These are phyloP conservation scores for Melanotaenia trifasciata DNA, from an alignment of 2,797 vertebrate genomes.

Conservation along the genomic window DNA sequence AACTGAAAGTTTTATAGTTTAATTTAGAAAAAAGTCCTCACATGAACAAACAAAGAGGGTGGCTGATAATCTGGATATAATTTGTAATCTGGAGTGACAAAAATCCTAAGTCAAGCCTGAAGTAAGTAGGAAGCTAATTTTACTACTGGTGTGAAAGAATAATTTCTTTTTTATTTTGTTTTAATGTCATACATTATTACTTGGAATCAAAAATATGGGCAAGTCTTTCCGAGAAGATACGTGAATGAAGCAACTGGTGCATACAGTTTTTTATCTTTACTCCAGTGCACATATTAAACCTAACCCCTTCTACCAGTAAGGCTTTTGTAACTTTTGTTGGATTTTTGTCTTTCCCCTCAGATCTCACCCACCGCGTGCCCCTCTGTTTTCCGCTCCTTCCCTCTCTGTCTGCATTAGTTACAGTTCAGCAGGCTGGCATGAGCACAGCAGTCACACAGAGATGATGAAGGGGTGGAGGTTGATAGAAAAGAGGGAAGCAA, in stretches of 20 bases:
- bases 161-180: neutral
- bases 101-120: neutral
- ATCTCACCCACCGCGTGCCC: slow-evolving; percentile 30
- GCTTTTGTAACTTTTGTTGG: neutral
- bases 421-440: slow-evolving; percentile 77
- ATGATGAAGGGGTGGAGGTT: slow-evolving; percentile 58
- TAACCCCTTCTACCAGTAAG: slow-evolving; percentile 4
- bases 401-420: slow-evolving; percentile 73
- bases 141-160: too few relatives aligned
- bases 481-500: slow-evolving; percentile 46
- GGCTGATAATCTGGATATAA: neutral
- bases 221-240: neutral
- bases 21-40: neutral
- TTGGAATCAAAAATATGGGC: neutral
- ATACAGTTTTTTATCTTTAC: neutral
- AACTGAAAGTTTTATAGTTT: neutral
- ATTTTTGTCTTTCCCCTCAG: slow-evolving; percentile 20
- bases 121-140: slow-evolving; percentile 6
- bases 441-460: slow-evolving; percentile 63
- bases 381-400: slow-evolving; percentile 39
- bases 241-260: neutral
- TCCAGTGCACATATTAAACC: slow-evolving; percentile 7
- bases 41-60: neutral
- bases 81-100: neutral
- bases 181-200: neutral